Percentiles rank a stretch among this genome's conserved stretches.
These are phyloP conservation scores for Imbricaverruca yamaguchii DNA, from an alignment of 2,888 invertebrate genomes.

Conservation along the genomic window DNA sequence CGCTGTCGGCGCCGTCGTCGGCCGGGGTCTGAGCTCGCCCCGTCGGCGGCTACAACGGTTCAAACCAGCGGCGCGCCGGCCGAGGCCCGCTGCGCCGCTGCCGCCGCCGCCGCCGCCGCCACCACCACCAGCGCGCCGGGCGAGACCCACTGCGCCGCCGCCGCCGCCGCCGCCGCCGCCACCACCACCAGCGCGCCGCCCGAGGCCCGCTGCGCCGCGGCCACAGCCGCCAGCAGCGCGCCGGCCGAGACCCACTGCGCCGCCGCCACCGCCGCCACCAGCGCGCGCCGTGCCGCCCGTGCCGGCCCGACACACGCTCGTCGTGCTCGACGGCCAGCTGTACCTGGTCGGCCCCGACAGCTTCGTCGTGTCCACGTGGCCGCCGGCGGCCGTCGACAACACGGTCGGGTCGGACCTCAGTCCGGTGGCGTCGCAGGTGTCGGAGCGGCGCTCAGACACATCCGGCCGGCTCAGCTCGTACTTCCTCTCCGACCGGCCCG, in stretches of 20 bases:
- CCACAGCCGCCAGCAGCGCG: constrained; percentile 35
- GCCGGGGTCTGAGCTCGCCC: constrained; percentile 48
- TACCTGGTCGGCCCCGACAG: background rate
- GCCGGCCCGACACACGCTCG: background rate
- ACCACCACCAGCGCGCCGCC: no score
- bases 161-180: no score
- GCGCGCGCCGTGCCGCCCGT: constrained; percentile 39
- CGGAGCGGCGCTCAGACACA: background rate
- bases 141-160: constrained; percentile 38
- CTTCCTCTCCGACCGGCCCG: background rate
- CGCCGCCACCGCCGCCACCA: constrained; percentile 35
- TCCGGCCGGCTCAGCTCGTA: background rate
- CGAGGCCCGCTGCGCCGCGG: no score
- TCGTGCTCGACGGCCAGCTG: background rate
- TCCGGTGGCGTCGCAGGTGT: background rate
- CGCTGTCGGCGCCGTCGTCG: constrained; percentile 73
- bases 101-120: constrained; percentile 30
- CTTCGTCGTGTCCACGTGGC: background rate
- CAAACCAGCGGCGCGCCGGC: no score
- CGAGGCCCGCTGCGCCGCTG: no score
- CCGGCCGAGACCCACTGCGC: constrained; percentile 42
- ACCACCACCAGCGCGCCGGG: constrained; percentile 45
- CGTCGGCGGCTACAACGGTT: no score
- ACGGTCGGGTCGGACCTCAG: background rate
- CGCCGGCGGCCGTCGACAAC: background rate